A percentile compares a stretch with the other conserved stretches of the same genome.
Evolutionary conservation across 1,140 invertebrate genomes (phyloP).

Genomic region (Sarcophaga peregrina): DNA sequence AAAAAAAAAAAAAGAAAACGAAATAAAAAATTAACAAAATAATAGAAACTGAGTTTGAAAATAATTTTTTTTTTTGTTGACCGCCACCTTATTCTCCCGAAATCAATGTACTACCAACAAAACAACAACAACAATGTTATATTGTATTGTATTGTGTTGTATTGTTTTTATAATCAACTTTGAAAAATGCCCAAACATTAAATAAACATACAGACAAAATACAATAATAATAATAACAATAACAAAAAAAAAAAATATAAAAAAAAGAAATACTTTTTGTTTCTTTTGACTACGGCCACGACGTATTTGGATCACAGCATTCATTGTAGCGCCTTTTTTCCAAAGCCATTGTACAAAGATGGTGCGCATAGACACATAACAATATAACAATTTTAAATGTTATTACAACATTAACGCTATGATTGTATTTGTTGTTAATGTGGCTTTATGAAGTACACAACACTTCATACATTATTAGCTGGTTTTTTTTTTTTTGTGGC

Average conservation of each 20-base stretch:
- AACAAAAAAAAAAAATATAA: too few species aligned
- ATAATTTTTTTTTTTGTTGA: too few species aligned
- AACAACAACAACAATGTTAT: not conserved
- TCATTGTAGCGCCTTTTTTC: slow-evolving; percentile 1
- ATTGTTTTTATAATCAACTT: slow-evolving; percentile 17
- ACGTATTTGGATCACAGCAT: not conserved
- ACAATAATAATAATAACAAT: too few species aligned
- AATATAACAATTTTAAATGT: too few species aligned
- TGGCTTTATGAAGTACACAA: not conserved
- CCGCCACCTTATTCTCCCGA: not conserved
- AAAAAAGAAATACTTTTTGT: not conserved
- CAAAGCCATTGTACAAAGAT: not conserved
- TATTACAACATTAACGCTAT: too few species aligned
- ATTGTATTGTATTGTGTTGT: not conserved
- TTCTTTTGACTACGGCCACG: not conserved
- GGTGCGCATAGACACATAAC: not conserved
- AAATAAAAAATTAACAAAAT: not conserved
- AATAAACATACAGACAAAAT: not conserved
- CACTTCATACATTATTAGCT: slow-evolving; percentile 19
- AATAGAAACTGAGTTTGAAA: too few species aligned
- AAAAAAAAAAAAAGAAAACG: not conserved
- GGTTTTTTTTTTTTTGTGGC: not conserved
- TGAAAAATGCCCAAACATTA: slow-evolving; percentile 4
- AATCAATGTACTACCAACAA: not conserved
- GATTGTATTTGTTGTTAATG: not conserved